Base-by-base conservation (phyloP, 2,888 invertebrate genomes). In the Meiosimyza platycephala region DNA sequence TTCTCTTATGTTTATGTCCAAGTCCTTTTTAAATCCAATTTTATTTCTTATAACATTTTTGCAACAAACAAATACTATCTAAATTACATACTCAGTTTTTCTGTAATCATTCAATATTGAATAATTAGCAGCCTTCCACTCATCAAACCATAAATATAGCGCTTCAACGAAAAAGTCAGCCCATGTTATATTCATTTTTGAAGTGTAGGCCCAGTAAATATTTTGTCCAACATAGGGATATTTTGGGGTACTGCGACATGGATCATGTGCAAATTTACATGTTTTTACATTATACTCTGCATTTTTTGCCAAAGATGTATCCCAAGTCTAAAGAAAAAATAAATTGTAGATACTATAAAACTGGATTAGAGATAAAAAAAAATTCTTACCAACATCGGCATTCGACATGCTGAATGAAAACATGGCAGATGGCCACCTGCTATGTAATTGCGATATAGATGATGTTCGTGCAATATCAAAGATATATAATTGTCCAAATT, bases 161-260 rank as follows among this genome's bases (percentile, higher is more conserved):
- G 74, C 75, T 33, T 76, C 74, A 1, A 1, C 55, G 15, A 77
- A 74, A 55, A 76, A 74, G 16, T 67, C 67, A 1, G 47, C 51
- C 1, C 72, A 48, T 7, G 65, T 69, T 2, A 72, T 18, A 76
- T 76, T 71, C 9, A 76, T 4, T 5, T 68, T 65, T 33, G 48
- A 51, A 0, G 77, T 76, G 55, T 72, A 74, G 1, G 73, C 71
- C 52, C 59, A 74, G 57, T 77, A 77, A 64, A 77, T 77, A 71
- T 77, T 77, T 72, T 77, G 77, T 11, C 77, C 77, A 2, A 72
- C 76, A 57, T 74, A 67, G 1, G 72, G 74, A 74, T 71, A 77
- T 64, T 72, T 40, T 11, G 1, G 40, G 18, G 76, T 76, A 33
- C 75, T 76, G 51, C 77, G 76, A 18, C 77, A 77, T 47, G 71